Evolutionary conservation across 35 echinoderm and acorn worm genomes (phyloP).

Genomic region (Amphiura filiformis): DNA sequence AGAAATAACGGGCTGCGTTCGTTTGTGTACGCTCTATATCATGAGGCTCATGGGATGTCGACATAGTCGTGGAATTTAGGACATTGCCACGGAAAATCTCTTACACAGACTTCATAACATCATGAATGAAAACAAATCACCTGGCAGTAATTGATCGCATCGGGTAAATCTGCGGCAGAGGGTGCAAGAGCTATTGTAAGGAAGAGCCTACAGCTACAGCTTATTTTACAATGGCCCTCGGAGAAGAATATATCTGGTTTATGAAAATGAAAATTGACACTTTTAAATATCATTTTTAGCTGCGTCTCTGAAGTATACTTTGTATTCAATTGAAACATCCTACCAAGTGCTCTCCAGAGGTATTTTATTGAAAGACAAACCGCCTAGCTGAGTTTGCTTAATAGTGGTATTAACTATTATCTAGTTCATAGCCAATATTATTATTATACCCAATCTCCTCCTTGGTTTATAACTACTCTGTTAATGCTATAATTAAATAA

Average conservation of each 20-base stretch:
- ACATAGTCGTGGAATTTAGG: neutral
- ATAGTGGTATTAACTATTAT: neutral
- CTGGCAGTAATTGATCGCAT: neutral
- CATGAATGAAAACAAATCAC: neutral
- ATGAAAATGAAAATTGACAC: conserved; percentile 4
- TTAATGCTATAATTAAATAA: conserved; percentile 14
- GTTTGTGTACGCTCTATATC: conserved; percentile 11
- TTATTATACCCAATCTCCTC: neutral
- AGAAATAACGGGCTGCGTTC: conserved; percentile 10
- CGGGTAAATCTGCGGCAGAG: neutral
- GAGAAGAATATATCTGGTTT: neutral
- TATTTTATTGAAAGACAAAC: neutral
- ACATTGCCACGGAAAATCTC: neutral
- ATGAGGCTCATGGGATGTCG: neutral
- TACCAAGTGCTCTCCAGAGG: neutral
- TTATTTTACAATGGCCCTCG: neutral
- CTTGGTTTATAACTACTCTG: neutral
- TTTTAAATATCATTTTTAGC: neutral
- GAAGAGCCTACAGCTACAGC: neutral
- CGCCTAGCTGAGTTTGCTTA: neutral
- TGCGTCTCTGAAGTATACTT: neutral
- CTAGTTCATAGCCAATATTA: neutral
- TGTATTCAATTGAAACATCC: neutral
- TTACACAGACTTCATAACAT: neutral
- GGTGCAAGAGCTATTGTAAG: neutral